A percentile compares a stretch with the other conserved stretches of the same genome.
phyloP scores from a whole-genome alignment of 2,797 vertebrate genomes.

The Hypotaenidia philippensis region DNA sequence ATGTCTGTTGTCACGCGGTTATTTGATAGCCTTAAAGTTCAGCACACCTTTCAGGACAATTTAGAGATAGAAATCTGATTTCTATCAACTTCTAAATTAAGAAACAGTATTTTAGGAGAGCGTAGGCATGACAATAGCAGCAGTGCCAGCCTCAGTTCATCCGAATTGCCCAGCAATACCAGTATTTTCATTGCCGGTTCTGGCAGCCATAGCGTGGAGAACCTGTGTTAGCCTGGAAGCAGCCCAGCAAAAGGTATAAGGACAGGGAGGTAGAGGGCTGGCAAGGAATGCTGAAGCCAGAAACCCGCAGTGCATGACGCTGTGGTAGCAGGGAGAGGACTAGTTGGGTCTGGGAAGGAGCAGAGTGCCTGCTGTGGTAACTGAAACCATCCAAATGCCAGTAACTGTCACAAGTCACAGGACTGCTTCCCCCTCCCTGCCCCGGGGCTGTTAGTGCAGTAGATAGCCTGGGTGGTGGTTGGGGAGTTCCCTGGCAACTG shows the following conservation, averaged over 20 bases:
- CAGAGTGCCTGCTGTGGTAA: accelerated
- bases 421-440: background rate
- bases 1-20: background rate
- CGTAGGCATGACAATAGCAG: background rate
- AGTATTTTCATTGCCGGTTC: background rate
- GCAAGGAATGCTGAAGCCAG: background rate
- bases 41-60: background rate
- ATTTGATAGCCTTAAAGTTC: background rate
- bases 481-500: background rate
- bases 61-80: background rate
- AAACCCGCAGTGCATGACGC: accelerated
- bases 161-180: background rate
- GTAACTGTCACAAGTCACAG: accelerated
- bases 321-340: accelerated
- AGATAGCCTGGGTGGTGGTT: accelerated
- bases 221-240: accelerated
- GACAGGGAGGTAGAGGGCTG: background rate
- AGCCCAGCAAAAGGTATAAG: accelerated
- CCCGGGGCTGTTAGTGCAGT: background rate
- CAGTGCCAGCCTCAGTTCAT: accelerated
- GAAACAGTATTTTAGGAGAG: background rate
- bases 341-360: background rate
- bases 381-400: background rate
- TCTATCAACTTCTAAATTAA: background rate
- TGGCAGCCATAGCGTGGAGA: background rate